Conservation (phyloP, 1,140 invertebrate species). For the Amphibalanus amphitrite region DNA sequence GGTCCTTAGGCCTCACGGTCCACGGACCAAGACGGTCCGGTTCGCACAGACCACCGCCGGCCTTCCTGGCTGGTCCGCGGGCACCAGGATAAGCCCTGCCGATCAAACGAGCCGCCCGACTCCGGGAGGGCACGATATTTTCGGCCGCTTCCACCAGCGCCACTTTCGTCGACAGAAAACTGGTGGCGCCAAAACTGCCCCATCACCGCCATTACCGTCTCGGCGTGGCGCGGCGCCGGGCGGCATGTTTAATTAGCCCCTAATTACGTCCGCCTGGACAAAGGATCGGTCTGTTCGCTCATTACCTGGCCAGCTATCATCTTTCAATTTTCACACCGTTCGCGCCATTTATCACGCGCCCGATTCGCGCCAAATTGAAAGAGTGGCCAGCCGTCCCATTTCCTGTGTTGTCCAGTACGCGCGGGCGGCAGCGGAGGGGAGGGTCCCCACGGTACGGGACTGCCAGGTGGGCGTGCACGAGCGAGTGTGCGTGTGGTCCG, state of each 20-base stretch:
- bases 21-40: no score
- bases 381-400: background rate
- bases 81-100: no score
- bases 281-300: background rate
- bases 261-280: background rate
- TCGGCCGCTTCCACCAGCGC: no score
- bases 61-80: no score
- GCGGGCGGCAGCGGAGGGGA: background rate
- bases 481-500: background rate
- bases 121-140: background rate
- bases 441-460: no score
- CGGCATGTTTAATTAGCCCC: conserved; percentile 1
- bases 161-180: background rate
- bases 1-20: no score
- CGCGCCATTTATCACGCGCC: background rate
- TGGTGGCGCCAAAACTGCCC: background rate
- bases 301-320: background rate
- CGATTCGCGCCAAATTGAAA: conserved; percentile 1
- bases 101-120: background rate
- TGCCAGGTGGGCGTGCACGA: background rate
- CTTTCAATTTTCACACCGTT: conserved; percentile 1
- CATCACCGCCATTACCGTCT: background rate
- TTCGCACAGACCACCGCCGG: no score
- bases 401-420: background rate
- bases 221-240: background rate